Percentiles rank a stretch among this genome's conserved stretches.
phyloP scores from a whole-genome alignment of 2,113 vertebrate genomes.

The Cygnus buccinator region DNA sequence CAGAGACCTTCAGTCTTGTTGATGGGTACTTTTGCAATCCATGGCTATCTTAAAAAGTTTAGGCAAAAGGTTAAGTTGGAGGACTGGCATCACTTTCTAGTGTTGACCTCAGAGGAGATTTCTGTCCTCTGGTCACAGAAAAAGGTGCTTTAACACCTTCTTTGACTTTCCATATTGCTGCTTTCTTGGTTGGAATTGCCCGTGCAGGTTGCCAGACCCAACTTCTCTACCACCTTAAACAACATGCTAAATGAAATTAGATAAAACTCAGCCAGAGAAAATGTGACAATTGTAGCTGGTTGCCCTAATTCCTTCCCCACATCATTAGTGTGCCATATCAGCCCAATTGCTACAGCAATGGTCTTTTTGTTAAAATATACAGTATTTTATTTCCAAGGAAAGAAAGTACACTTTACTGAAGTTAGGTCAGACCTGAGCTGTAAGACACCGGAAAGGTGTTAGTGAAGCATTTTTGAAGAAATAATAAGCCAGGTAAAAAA shows the following conservation, averaged over 20 bases:
- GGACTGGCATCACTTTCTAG: background rate
- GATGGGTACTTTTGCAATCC: background rate
- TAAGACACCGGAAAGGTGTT: background rate
- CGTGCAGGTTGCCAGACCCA: background rate
- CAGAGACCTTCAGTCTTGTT: background rate
- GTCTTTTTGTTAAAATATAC: background rate
- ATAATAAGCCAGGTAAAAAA: background rate
- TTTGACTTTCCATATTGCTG: background rate
- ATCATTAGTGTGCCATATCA: background rate
- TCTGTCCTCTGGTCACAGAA: background rate
- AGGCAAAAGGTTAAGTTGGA: background rate
- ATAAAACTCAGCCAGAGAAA: background rate
- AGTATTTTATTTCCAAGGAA: background rate
- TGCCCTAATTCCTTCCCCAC: background rate
- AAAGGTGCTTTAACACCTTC: background rate
- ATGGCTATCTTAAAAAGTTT: background rate
- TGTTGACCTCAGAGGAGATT: background rate
- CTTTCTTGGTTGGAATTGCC: background rate
- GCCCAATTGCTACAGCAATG: background rate
- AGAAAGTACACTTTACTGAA: background rate
- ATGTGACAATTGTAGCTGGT: background rate
- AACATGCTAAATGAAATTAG: background rate
- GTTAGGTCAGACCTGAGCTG: background rate
- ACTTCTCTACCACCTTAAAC: background rate
- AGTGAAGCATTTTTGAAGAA: background rate